Evolutionary conservation across 1,140 invertebrate genomes (phyloP).

Genomic region (Reticulitermes speratus): DNA sequence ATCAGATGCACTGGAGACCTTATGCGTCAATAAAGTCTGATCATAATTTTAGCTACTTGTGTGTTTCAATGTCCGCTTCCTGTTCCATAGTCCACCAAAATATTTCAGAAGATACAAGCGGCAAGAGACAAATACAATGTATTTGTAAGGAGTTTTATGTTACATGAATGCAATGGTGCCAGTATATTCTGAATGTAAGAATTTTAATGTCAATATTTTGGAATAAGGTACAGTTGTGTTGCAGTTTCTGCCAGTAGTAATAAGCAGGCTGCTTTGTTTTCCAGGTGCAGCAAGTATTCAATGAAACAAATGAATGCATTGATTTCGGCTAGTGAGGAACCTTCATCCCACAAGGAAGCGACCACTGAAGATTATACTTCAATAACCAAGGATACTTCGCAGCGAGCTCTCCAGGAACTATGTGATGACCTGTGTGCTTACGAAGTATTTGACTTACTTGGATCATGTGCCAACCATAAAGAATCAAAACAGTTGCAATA

Average conservation of each 20-base stretch:
- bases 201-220: too few species aligned
- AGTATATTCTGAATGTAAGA: too few species aligned
- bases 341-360: neutral
- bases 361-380: neutral
- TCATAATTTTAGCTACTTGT: too few species aligned
- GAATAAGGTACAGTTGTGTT: too few species aligned
- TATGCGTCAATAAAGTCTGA: too few species aligned
- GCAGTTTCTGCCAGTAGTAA: neutral
- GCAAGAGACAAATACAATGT: too few species aligned
- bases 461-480: neutral
- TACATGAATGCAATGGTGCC: too few species aligned
- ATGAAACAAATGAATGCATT: neutral
- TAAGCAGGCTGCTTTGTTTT: neutral
- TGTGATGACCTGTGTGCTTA: conserved; percentile 3
- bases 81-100: too few species aligned
- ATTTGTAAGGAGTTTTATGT: too few species aligned
- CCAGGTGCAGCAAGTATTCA: conserved; percentile 14
- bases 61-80: too few species aligned
- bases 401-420: neutral
- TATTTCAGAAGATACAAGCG: too few species aligned
- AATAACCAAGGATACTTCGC: neutral
- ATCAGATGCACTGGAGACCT: too few species aligned
- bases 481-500: neutral
- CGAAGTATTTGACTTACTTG: neutral
- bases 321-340: neutral